These are phyloP conservation scores for Helicoverpa zea DNA, from an alignment of 1,140 invertebrate genomes.

Conservation along the genomic window DNA sequence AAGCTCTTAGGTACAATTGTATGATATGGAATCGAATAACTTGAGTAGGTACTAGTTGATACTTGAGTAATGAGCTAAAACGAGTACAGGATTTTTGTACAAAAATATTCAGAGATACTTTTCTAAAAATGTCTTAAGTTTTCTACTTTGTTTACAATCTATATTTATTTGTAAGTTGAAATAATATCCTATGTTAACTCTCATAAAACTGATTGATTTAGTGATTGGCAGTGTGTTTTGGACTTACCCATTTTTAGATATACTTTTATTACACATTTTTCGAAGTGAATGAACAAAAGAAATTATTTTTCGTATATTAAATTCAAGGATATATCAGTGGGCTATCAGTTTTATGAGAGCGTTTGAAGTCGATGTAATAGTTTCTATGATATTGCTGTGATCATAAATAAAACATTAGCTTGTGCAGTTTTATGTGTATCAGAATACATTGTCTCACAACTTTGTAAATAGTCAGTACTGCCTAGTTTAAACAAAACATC, in stretches of 20 bases:
- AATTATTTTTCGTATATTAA: neutral
- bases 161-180: slow-evolving; percentile 30
- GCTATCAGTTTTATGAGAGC: slow-evolving; percentile 33
- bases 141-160: slow-evolving; percentile 42
- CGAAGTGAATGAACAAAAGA: neutral
- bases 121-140: slow-evolving; percentile 47
- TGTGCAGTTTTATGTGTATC: slow-evolving; percentile 21
- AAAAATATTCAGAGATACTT: slow-evolving; percentile 81
- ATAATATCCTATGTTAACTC: slow-evolving; percentile 14
- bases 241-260: no score
- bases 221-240: neutral
- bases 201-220: slow-evolving; percentile 28
- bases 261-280: neutral
- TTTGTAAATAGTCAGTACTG: slow-evolving; percentile 13
- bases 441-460: slow-evolving; percentile 28
- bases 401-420: slow-evolving; percentile 25
- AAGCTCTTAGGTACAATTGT: slow-evolving; percentile 76
- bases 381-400: slow-evolving; percentile 24
- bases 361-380: slow-evolving; percentile 20
- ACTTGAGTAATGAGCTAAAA: slow-evolving; percentile 55
- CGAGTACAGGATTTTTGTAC: slow-evolving; percentile 69
- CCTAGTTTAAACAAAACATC: slow-evolving; percentile 10
- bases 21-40: slow-evolving; percentile 80
- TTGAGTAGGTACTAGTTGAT: slow-evolving; percentile 75
- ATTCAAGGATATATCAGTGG: neutral